Percentiles rank a stretch among this genome's conserved stretches.
phyloP scores from a whole-genome alignment of 2,888 invertebrate genomes.

The Tanypteryx hageni region DNA sequence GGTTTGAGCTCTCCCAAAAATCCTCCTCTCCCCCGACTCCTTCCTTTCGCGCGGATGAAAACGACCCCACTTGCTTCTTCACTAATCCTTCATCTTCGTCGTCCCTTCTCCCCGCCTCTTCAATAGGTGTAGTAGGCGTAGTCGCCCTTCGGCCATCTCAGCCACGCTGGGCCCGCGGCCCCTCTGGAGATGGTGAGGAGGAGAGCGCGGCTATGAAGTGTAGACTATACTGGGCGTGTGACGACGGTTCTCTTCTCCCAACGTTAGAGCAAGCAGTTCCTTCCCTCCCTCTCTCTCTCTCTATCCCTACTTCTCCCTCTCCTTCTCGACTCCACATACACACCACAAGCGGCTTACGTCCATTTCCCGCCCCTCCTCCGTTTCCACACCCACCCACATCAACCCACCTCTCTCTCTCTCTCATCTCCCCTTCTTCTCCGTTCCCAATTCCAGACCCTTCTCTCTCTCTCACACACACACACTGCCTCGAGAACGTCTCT shows the following conservation, averaged over 20 bases:
- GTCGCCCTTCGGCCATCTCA: too few species aligned
- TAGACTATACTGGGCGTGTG: constrained; percentile 7
- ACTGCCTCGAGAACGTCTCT: background rate
- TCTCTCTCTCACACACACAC: background rate
- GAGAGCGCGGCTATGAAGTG: background rate
- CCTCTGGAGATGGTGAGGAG: background rate
- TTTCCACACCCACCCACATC: background rate
- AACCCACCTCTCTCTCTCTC: background rate
- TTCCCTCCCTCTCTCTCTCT: background rate
- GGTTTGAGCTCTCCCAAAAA: background rate
- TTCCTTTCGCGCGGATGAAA: too few species aligned
- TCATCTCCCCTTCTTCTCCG: background rate
- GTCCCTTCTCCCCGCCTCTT: background rate
- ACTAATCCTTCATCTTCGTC: background rate
- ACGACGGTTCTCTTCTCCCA: background rate
- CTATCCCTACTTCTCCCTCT: too few species aligned
- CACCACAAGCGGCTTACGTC: constrained; percentile 20
- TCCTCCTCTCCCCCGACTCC: background rate
- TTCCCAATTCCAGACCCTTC: background rate
- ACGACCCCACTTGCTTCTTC: background rate
- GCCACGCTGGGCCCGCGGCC: background rate
- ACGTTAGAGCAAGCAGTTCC: background rate
- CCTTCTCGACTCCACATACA: background rate
- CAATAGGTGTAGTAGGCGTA: too few species aligned
- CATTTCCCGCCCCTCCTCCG: background rate